A percentile compares a stretch with the other conserved stretches of the same genome.
Conservation (phyloP, 2,113 vertebrate genomes). For the Periophthalmodon schlosseri region DNA sequence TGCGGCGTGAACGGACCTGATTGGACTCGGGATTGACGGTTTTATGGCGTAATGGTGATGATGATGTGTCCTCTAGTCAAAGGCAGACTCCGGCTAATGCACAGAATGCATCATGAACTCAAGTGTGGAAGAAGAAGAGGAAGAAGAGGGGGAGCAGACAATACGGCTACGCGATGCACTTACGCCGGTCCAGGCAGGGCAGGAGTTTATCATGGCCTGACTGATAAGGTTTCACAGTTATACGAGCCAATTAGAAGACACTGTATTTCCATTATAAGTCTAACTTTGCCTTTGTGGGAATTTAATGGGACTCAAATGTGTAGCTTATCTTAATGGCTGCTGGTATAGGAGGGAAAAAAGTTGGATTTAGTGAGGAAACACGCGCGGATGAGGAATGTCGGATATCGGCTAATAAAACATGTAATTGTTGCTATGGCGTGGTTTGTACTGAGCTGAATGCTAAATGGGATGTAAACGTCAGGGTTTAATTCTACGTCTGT, state of each 20-base stretch:
- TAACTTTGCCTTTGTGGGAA: constrained; percentile 1
- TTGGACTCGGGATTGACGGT: constrained; percentile 42
- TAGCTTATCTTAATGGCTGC: background rate
- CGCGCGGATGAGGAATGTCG: background rate
- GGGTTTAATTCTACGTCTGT: background rate
- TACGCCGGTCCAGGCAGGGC: background rate
- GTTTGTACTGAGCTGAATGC: background rate
- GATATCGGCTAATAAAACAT: background rate
- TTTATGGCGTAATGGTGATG: constrained; percentile 43
- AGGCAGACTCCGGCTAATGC: constrained; percentile 9
- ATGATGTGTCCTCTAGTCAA: constrained; percentile 16
- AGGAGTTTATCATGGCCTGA: background rate
- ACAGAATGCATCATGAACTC: background rate
- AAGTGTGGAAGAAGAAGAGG: background rate
- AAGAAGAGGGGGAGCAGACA: constrained; percentile 14
- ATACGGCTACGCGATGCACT: constrained; percentile 15
- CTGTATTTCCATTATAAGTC: background rate
- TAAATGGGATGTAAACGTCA: background rate
- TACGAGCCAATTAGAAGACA: constrained; percentile 1
- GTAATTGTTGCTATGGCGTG: background rate
- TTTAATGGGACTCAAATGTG: constrained; percentile 5
- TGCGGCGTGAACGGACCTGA: constrained; percentile 48
- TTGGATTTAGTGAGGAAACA: background rate
- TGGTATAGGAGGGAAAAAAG: background rate
- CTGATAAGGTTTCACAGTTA: constrained; percentile 11